Base-by-base conservation (phyloP, 2,797 vertebrate species). In the Intellagama lesueurii region DNA sequence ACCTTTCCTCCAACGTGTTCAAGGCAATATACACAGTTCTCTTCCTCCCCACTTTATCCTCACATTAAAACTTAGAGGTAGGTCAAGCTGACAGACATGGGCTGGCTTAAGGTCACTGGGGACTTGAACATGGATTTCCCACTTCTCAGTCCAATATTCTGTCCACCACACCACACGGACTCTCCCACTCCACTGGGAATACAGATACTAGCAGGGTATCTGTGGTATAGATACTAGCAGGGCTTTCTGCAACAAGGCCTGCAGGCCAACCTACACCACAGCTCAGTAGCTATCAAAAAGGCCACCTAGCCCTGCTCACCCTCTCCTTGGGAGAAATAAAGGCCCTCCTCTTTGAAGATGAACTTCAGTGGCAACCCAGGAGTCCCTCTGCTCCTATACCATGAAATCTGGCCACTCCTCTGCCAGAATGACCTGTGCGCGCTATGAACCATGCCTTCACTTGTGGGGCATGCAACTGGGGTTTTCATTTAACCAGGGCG, bases 271-370 rank as follows among this genome's bases (percentile, higher is more conserved):
- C 30, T 56, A 32, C 32, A 40, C 81, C 26, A 78, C 40, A 68
- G 47, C 26, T 81, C 77, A 89, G 28, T 40, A 79, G 60, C 60
- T 52, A 81, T 81, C 72, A 82, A 82, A 76, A 52, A 56, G 66
- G 82, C 75, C 56, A 17, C 52, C 56, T 47, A 28, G 32, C 68
- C 78, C 35, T 77, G 81, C 52, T 19, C 77, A 19, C 19, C 60
- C 19, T 81, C 19, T 24, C 68, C 73, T 70, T 80, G 35, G 35
- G 81, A 83, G 81, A 68, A 83, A 72, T 49, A 81, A 70, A 69
- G 64, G 35, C 66, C 76, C 52, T 85, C 32, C 73, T 49, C 49
- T 35, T 47, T 9, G 49, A 4, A 66, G 19, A 78, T 7, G 56
- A 17, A 26, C 32, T 32, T 86, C 7, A 44, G 68, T 73, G 40